Conservation (phyloP, 2,888 invertebrate genomes). For the Cynaeus angustus region DNA sequence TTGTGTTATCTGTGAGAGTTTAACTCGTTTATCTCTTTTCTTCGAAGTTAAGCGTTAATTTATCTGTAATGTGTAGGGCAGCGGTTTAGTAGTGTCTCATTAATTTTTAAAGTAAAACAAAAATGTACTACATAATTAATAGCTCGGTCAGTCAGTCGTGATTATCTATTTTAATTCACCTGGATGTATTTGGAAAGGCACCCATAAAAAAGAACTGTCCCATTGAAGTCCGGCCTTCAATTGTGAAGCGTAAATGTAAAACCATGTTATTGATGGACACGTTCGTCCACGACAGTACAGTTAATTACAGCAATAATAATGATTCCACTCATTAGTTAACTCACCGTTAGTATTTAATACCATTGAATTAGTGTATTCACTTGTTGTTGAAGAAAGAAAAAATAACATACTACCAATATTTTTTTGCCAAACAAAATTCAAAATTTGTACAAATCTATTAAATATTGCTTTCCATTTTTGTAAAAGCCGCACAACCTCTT, state of each 20-base stretch:
- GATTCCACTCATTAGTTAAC: background rate
- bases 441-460: background rate
- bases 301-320: conserved; percentile 3
- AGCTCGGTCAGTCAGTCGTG: no score
- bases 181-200: no score
- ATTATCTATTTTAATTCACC: conserved; percentile 3
- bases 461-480: conserved; percentile 3
- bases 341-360: background rate
- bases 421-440: no score
- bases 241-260: background rate
- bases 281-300: conserved; percentile 2
- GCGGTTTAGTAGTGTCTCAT: no score
- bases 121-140: no score
- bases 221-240: background rate
- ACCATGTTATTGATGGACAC: background rate
- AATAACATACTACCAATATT: no score
- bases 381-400: no score
- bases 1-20: background rate
- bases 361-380: no score
- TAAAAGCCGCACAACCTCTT: conserved; percentile 1
- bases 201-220: no score
- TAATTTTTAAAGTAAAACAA: no score
- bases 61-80: no score
- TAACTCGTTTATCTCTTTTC: conserved; percentile 1
- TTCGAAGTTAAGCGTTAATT: no score